A percentile compares a stretch with the other conserved stretches of the same genome.
phyloP scores from a whole-genome alignment of 2,113 vertebrate species.

The Hippocampus mohnikei region DNA sequence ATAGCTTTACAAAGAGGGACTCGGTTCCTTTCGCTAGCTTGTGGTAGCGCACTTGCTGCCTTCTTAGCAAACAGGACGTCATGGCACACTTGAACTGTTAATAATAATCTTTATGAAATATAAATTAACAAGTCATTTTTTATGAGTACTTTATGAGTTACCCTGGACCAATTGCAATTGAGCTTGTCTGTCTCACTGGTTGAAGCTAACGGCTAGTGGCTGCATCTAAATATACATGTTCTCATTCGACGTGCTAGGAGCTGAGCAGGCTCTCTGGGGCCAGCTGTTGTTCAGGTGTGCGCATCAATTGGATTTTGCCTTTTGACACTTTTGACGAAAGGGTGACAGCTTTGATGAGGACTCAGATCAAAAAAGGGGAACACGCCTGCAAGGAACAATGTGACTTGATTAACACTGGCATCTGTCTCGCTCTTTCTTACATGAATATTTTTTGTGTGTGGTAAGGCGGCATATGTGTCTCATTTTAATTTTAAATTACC shows the following conservation, averaged over 20 bases:
- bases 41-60: too few species aligned
- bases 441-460: not conserved
- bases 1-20: not conserved
- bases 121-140: not conserved
- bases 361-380: not conserved
- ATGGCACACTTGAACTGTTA: not conserved
- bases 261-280: not conserved
- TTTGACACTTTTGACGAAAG: constrained; percentile 1
- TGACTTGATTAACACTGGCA: constrained; percentile 54
- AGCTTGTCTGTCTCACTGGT: not conserved
- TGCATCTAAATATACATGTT: not conserved
- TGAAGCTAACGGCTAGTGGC: not conserved
- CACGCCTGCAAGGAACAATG: constrained; percentile 18
- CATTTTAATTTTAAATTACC: not conserved
- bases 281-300: not conserved
- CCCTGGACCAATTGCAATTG: not conserved
- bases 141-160: not conserved
- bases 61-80: too few species aligned
- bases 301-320: not conserved
- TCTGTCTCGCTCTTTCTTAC: constrained; percentile 40
- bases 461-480: not conserved
- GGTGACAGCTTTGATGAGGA: constrained; percentile 19
- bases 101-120: not conserved
- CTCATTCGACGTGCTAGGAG: not conserved
- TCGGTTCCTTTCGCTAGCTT: not conserved